Conservation (phyloP, 2,797 vertebrate species). For the Malurus leucopterus region DNA sequence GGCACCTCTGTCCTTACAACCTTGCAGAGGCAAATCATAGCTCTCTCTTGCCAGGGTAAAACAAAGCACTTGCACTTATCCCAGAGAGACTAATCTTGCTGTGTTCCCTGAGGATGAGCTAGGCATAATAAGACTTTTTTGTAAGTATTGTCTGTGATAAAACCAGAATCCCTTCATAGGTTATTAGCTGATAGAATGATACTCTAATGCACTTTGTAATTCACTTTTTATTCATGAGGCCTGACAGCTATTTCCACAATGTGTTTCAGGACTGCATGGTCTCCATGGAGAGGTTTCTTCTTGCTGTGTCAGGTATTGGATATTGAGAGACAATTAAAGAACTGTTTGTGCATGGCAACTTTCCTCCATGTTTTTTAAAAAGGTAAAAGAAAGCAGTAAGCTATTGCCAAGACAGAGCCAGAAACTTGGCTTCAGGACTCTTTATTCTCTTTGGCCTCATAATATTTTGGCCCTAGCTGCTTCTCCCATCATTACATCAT, state of each 20-base stretch:
- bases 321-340: background rate
- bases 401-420: background rate
- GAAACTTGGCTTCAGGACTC: background rate
- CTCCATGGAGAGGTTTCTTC: background rate
- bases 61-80: background rate
- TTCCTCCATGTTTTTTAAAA: background rate
- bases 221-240: slow-evolving; percentile 19
- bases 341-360: background rate
- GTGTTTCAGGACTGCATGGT: background rate
- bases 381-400: background rate
- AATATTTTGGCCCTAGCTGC: background rate
- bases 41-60: background rate
- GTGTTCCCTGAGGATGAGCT: background rate
- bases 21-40: background rate
- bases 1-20: background rate
- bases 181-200: slow-evolving; percentile 28
- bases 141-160: background rate
- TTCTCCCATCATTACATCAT: background rate
- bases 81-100: background rate
- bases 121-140: background rate
- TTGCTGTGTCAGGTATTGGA: background rate
- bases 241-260: slow-evolving; percentile 6
- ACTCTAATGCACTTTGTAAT: slow-evolving; percentile 5
- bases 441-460: background rate
- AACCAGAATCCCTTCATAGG: background rate